Percentiles rank a stretch among this genome's conserved stretches.
These are phyloP conservation scores for Carcina quercana DNA, from an alignment of 2,888 invertebrate genomes.

Conservation along the genomic window DNA sequence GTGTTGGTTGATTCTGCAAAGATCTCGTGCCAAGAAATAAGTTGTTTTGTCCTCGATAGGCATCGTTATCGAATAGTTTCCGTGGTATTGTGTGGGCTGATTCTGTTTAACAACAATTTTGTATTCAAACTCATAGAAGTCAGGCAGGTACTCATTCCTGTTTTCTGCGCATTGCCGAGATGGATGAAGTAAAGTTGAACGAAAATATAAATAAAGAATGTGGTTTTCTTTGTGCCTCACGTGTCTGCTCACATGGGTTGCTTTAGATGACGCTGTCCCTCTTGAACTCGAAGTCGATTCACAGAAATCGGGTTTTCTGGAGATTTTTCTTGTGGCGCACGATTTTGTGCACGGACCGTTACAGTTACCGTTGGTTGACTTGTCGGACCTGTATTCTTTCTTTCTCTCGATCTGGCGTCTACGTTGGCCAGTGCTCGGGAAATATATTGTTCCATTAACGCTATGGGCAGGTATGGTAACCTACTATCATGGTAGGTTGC, in stretches of 20 bases:
- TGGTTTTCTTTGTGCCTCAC: too few species aligned
- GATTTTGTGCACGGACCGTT: constrained; percentile 63
- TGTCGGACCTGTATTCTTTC: constrained; percentile 59
- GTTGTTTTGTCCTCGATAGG: constrained; percentile 40
- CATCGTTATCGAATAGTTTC: constrained; percentile 27
- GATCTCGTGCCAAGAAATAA: constrained; percentile 29
- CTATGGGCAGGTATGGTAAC: too few species aligned
- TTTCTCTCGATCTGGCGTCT: too few species aligned
- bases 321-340: constrained; percentile 48
- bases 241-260: too few species aligned
- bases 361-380: constrained; percentile 65
- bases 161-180: too few species aligned
- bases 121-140: not conserved
- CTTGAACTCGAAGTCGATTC: not conserved
- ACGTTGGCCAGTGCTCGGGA: too few species aligned
- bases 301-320: constrained; percentile 24
- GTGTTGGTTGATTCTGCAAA: constrained; percentile 22
- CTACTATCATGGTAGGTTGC: too few species aligned
- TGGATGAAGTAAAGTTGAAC: too few species aligned
- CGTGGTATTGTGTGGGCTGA: constrained; percentile 30
- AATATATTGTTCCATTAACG: too few species aligned
- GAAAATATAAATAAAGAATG: too few species aligned
- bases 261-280: too few species aligned
- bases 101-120: constrained; percentile 28
- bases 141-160: too few species aligned